phyloP scores from a whole-genome alignment of 2,888 invertebrate genomes.

The Tetragnatha montana region DNA sequence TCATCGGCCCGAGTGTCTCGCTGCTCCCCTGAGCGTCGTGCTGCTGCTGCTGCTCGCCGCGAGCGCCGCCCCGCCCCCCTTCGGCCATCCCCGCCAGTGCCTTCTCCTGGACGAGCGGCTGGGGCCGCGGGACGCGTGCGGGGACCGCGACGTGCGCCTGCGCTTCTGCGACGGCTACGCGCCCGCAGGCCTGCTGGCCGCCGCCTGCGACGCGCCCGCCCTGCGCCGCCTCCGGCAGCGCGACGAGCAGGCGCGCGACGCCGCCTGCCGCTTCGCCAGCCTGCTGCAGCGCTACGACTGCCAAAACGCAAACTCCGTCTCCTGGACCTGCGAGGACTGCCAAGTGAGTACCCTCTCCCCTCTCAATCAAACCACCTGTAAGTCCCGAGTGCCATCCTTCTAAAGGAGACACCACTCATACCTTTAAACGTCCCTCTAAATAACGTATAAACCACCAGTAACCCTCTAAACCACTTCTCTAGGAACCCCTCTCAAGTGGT shows the following conservation, averaged over 20 bases:
- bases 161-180: slow-evolving; percentile 72
- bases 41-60: slow-evolving; percentile 40
- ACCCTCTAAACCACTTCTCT: too few relatives aligned
- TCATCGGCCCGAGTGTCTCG: slow-evolving; percentile 71
- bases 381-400: neutral
- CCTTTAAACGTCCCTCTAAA: too few relatives aligned
- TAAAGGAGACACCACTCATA: neutral
- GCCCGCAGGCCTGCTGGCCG: slow-evolving; percentile 61
- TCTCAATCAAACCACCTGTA: neutral
- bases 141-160: slow-evolving; percentile 66
- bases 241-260: slow-evolving; percentile 51
- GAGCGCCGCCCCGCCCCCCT: slow-evolving; percentile 19
- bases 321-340: slow-evolving; percentile 73
- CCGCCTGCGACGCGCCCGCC: slow-evolving; percentile 26
- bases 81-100: slow-evolving; percentile 63
- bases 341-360: slow-evolving; percentile 70
- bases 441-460: too few relatives aligned
- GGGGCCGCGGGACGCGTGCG: slow-evolving; percentile 65
- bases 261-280: slow-evolving; percentile 57
- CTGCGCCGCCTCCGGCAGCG: slow-evolving; percentile 47
- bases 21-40: slow-evolving; percentile 56
- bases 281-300: slow-evolving; percentile 73
- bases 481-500: too few relatives aligned
- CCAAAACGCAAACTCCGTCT: slow-evolving; percentile 73
- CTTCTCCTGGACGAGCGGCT: slow-evolving; percentile 69